Conservation (phyloP, 2,113 vertebrate genomes). For the Podarcis cretensis region DNA sequence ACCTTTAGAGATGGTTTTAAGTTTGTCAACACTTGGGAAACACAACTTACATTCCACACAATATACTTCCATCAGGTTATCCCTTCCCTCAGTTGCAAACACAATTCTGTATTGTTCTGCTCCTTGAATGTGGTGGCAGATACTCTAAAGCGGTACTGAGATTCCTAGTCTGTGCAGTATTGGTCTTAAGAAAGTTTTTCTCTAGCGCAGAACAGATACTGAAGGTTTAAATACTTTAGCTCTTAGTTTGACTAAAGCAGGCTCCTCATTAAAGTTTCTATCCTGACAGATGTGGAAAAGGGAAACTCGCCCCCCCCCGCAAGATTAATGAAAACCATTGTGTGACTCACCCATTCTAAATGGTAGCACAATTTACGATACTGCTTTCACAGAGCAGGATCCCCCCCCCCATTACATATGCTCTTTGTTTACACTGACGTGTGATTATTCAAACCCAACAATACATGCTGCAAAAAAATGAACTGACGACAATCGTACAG, state of each 20-base stretch:
- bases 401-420: background rate
- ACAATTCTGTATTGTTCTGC: constrained; percentile 20
- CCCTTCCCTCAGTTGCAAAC: constrained; percentile 37
- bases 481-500: constrained; percentile 9
- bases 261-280: constrained; percentile 48
- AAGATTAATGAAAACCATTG: constrained; percentile 42
- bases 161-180: constrained; percentile 51
- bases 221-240: constrained; percentile 22
- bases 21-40: background rate
- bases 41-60: background rate
- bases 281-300: constrained; percentile 18
- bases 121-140: constrained; percentile 47
- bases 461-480: constrained; percentile 11
- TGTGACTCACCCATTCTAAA: constrained; percentile 25
- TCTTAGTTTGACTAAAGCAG: constrained; percentile 17
- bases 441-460: constrained; percentile 22
- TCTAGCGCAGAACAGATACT: constrained; percentile 53
- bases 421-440: background rate
- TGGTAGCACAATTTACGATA: constrained; percentile 14
- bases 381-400: constrained; percentile 20
- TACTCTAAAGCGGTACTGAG: constrained; percentile 9
- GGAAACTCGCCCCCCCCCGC: background rate
- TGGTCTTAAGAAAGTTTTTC: constrained; percentile 46
- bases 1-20: background rate
- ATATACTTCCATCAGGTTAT: background rate